These are phyloP conservation scores for Elanus axillaris DNA, from an alignment of 2,113 vertebrate species.

Conservation along the genomic window DNA sequence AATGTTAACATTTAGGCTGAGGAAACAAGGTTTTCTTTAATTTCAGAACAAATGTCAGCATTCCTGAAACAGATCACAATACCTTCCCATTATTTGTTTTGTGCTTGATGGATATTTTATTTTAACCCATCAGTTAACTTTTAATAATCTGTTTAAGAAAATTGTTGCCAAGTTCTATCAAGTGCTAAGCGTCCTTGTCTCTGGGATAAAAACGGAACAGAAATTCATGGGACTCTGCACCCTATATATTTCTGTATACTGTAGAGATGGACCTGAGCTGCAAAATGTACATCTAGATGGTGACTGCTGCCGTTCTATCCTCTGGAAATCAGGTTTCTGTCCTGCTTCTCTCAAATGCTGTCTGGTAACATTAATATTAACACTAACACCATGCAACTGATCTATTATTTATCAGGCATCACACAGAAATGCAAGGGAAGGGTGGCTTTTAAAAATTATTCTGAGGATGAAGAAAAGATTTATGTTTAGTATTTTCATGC, in stretches of 20 bases:
- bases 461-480: constrained; percentile 46
- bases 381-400: neutral
- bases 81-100: neutral
- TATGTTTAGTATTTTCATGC: constrained; percentile 32
- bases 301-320: neutral
- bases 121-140: neutral
- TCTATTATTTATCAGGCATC: neutral
- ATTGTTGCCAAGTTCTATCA: neutral
- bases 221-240: neutral
- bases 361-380: constrained; percentile 19
- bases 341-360: neutral
- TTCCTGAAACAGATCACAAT: neutral
- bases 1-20: neutral
- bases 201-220: neutral
- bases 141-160: neutral
- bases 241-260: neutral
- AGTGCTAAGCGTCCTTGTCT: neutral
- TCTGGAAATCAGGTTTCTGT: neutral
- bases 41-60: neutral
- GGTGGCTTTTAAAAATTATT: constrained; percentile 14
- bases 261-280: neutral
- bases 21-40: neutral
- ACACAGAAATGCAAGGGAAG: neutral
- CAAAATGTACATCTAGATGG: neutral
- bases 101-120: neutral